Evolutionary conservation across 1,140 invertebrate species (phyloP), one percentile per base, ranked within the genome.

Genomic region (Drosophila nasuta): DNA sequence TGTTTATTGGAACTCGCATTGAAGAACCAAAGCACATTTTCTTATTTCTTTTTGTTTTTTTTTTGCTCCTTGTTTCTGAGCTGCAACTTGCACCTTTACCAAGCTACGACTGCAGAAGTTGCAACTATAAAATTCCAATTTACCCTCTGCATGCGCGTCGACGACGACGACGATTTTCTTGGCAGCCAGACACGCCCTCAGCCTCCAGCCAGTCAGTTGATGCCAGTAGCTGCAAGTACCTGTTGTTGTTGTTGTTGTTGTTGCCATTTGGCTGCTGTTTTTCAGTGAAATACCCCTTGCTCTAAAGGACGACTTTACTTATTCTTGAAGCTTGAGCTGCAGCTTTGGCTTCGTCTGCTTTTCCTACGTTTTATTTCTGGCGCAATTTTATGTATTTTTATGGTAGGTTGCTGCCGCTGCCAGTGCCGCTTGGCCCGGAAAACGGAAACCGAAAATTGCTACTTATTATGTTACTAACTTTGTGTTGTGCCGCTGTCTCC

Each of bases 381-480:
- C 75, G 77, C 83, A 88, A 83, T 87, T 87, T 87, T 88, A 87
- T 88, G 83, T 87, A 87, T 88, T 87, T 87, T 87, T 87, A 87
- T 87, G 83, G 83, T 87, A 87, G 83, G 80, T 87, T 87, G 82
- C 83, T 59, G 82, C 72, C 77, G 75, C 62, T 82, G 80, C 77
- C 66, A 71, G 28, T 69, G 62, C 70, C 38, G 75, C 75, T 67
- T 73, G 79, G 77, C 74, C 80, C 83, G 83, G 85, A 89, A 88
- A 88, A 87, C 85, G 85, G 85, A 88, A 88, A 88, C 85, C 85
- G 85, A 88, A 88, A 88, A 88, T 88, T 88, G 85, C 85, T 88
- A 88, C 85, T 88, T 88, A 88, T 88, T 88, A 88, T 88, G 85
- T 88, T 88, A 85, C 85, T 81, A 88, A 88, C 85, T 89, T 88